Conservation (phyloP, 2,797 vertebrate species). For the Etheostoma nigrum region DNA sequence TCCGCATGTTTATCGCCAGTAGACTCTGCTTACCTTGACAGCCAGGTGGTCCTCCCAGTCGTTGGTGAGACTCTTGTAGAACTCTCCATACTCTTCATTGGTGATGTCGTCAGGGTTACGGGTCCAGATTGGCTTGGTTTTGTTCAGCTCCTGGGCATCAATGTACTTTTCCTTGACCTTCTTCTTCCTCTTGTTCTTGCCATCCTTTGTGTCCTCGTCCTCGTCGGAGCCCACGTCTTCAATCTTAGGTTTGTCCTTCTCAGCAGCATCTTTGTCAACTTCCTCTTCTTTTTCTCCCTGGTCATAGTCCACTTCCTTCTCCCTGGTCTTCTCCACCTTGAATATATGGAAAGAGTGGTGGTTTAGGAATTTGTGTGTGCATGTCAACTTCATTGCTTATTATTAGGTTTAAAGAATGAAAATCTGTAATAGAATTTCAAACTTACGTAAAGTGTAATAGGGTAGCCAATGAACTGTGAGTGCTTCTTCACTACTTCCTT, state of each 20-base stretch:
- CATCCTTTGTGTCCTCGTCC: slow-evolving; percentile 91
- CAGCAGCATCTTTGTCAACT: slow-evolving; percentile 82
- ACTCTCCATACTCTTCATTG: slow-evolving; percentile 94
- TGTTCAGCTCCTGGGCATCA: slow-evolving; percentile 92
- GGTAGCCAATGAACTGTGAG: slow-evolving; percentile 97
- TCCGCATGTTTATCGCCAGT: background rate
- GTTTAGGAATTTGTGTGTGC: background rate
- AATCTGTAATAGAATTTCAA: background rate
- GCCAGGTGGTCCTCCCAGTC: slow-evolving; percentile 98
- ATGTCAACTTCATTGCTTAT: background rate
- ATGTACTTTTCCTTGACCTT: slow-evolving; percentile 91
- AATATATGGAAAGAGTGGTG: background rate
- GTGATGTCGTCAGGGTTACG: slow-evolving; percentile 96
- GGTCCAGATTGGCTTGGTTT: slow-evolving; percentile 97
- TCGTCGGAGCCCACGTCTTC: slow-evolving; percentile 87
- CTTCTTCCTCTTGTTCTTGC: slow-evolving; percentile 95
- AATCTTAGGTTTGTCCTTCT: slow-evolving; percentile 84
- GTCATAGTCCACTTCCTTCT: slow-evolving; percentile 86
- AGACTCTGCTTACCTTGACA: slow-evolving; percentile 86
- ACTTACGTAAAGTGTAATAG: slow-evolving; percentile 94
- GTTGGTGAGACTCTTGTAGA: slow-evolving; percentile 96
- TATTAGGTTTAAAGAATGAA: background rate
- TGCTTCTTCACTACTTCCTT: slow-evolving; percentile 97
- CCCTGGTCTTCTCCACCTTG: slow-evolving; percentile 87
- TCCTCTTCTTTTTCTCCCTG: slow-evolving; percentile 85